These are phyloP conservation scores for Apodemus sylvaticus DNA, from an alignment of 2,113 vertebrate genomes.

Conservation along the genomic window DNA sequence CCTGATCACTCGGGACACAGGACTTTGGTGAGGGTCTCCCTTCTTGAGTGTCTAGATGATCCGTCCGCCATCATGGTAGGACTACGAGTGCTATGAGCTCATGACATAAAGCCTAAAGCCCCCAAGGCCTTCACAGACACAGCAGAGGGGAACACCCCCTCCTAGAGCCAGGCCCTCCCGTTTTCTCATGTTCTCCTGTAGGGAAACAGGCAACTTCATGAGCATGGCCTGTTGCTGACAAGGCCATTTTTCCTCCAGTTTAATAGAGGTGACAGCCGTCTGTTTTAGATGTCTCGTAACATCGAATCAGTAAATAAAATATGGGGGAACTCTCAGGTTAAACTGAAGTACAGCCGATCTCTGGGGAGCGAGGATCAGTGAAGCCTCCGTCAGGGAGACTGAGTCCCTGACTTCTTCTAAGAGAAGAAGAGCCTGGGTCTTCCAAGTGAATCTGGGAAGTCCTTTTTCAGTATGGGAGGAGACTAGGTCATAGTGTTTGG, in stretches of 20 bases:
- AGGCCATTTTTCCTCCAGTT: slow-evolving; percentile 79
- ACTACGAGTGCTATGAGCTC: background rate
- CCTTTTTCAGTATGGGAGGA: background rate
- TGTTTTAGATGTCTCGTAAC: slow-evolving; percentile 79
- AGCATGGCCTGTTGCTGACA: slow-evolving; percentile 70
- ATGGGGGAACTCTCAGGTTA: slow-evolving; percentile 83
- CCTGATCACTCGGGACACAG: background rate
- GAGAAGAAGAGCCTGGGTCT: slow-evolving; percentile 40
- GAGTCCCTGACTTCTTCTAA: slow-evolving; percentile 26
- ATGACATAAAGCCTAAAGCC: background rate
- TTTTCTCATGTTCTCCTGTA: slow-evolving; percentile 15
- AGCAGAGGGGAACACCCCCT: background rate
- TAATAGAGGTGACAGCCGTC: slow-evolving; percentile 85
- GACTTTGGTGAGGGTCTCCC: background rate
- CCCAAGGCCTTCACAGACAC: background rate
- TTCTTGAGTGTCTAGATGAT: background rate
- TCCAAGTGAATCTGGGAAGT: slow-evolving; percentile 1
- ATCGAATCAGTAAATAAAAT: slow-evolving; percentile 86
- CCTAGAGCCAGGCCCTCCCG: background rate
- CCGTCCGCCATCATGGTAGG: background rate
- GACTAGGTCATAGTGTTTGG: background rate
- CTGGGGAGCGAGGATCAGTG: slow-evolving; percentile 71
- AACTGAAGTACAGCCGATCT: slow-evolving; percentile 81
- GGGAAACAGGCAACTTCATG: slow-evolving; percentile 49
- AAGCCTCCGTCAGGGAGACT: slow-evolving; percentile 18